Evolutionary conservation across 1,140 invertebrate species (phyloP).

Genomic region (Neotoxoptera formosana): DNA sequence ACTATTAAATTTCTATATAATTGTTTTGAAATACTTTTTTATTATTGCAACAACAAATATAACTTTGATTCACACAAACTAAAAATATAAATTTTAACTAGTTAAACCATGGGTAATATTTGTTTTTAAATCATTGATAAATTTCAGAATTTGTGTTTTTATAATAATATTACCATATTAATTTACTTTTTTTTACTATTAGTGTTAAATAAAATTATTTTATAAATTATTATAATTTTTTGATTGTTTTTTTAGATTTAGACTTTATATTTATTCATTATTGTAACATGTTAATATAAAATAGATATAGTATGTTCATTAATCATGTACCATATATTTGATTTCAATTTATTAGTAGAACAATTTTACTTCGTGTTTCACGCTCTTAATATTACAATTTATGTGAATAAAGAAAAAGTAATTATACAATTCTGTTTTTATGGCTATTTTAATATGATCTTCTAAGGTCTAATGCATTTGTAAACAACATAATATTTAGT

Average conservation of each 20-base stretch:
- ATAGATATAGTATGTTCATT: not conserved
- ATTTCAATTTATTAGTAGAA: constrained; percentile 2
- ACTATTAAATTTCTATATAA: not conserved
- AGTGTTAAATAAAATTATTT: not conserved
- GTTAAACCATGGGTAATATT: not conserved
- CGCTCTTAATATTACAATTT: not conserved
- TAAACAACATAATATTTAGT: not conserved
- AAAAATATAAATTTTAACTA: not conserved
- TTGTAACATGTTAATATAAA: not conserved
- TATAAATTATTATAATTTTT: not conserved
- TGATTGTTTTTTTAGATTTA: not conserved
- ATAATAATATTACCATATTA: not conserved
- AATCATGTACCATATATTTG: not conserved
- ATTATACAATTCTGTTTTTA: not conserved
- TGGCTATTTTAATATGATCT: not conserved
- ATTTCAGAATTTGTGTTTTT: not conserved
- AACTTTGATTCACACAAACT: not conserved
- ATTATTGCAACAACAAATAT: not conserved
- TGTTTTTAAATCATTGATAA: not conserved
- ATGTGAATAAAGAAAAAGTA: not conserved
- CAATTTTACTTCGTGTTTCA: not conserved
- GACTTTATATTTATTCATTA: constrained; percentile 1
- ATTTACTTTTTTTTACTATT: not conserved
- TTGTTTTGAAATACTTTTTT: not conserved
- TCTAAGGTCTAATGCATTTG: not conserved